A percentile compares a stretch with the other conserved stretches of the same genome.
These are phyloP conservation scores for Julus scandinavius DNA, from an alignment of 2,888 invertebrate genomes.

Conservation along the genomic window DNA sequence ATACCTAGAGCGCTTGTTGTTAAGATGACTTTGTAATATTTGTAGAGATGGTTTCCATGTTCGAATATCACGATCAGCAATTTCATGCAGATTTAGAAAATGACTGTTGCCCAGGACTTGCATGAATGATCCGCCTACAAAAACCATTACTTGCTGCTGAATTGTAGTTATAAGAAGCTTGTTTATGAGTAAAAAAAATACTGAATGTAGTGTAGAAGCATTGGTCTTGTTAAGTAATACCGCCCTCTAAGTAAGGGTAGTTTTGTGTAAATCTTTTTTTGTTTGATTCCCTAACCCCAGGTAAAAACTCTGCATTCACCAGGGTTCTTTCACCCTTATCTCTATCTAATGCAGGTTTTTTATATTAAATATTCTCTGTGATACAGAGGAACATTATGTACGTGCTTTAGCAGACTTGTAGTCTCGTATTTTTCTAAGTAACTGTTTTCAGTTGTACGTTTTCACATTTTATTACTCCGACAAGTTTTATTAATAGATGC, in stretches of 20 bases:
- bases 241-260: background rate
- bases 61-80: background rate
- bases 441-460: background rate
- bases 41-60: conserved; percentile 10
- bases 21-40: conserved; percentile 22
- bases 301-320: background rate
- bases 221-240: background rate
- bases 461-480: background rate
- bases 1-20: background rate
- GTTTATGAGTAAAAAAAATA: conserved; percentile 4
- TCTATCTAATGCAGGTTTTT: background rate
- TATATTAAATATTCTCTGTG: conserved; percentile 41
- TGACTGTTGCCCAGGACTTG: background rate
- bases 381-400: background rate
- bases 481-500: background rate
- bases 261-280: background rate
- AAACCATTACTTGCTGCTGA: background rate
- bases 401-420: background rate
- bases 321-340: conserved; percentile 1
- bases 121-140: conserved; percentile 14
- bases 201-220: background rate
- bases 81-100: background rate
- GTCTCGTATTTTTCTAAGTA: background rate
- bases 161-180: conserved; percentile 17
- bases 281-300: background rate